Evolutionary conservation across 2,113 vertebrate species (phyloP).

Genomic region (Ciconia stormi): DNA sequence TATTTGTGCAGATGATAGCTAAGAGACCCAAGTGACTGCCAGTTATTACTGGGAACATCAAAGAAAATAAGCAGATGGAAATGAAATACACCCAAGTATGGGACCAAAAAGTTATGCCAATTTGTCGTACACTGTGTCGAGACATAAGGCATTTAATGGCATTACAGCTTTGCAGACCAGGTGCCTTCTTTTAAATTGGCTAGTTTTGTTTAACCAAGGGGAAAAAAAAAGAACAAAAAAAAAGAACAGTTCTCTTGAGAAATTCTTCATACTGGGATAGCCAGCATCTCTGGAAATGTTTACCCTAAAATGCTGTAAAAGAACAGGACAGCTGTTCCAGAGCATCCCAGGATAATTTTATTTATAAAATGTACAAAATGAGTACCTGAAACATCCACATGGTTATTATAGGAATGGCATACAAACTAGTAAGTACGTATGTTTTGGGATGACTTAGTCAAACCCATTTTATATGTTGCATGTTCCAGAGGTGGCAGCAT

Average conservation of each 20-base stretch:
- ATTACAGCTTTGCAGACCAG: constrained; percentile 3
- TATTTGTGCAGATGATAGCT: constrained; percentile 63
- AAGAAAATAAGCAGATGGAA: constrained; percentile 53
- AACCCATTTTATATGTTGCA: accelerated
- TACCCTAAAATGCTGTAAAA: neutral
- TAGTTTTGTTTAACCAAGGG: neutral
- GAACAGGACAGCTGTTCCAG: neutral
- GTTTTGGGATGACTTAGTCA: neutral
- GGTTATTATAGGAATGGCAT: neutral
- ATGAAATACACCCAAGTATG: neutral
- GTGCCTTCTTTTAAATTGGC: neutral
- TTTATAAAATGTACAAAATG: neutral
- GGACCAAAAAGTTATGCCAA: neutral
- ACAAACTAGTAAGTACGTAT: neutral
- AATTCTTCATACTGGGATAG: neutral
- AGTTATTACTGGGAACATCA: constrained; percentile 51
- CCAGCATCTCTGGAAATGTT: neutral
- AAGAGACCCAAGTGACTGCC: constrained; percentile 45
- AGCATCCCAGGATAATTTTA: neutral
- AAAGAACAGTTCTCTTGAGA: neutral
- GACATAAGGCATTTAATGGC: neutral
- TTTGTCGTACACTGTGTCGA: neutral
- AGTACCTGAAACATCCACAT: neutral
- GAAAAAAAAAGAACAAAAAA: accelerated
- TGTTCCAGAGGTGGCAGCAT: neutral